A percentile compares a stretch with the other conserved stretches of the same genome.
phyloP scores from a whole-genome alignment of 2,113 vertebrate species.

The Platichthys flesus region DNA sequence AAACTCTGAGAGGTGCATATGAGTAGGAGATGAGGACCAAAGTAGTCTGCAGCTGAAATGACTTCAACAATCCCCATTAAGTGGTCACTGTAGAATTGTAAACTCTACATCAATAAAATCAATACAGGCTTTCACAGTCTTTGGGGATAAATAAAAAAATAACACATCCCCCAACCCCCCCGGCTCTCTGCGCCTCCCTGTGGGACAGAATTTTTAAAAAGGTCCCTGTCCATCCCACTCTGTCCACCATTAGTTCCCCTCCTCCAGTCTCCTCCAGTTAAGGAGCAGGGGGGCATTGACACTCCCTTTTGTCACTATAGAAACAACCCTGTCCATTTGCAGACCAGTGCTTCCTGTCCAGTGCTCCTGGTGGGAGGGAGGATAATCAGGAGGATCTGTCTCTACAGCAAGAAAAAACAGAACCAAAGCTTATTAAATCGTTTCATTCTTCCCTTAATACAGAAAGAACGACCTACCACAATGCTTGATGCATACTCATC shows the following conservation, averaged over 20 bases:
- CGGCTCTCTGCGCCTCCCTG: not conserved
- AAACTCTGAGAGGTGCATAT: no score
- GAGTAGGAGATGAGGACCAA: not conserved
- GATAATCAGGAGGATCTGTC: constrained; percentile 33
- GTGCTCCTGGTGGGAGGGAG: constrained; percentile 38
- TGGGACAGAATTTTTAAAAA: constrained; percentile 23
- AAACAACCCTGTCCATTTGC: constrained; percentile 57
- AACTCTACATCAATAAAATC: constrained; percentile 45
- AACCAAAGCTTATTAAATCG: not conserved
- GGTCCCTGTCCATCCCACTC: constrained; percentile 28
- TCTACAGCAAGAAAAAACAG: not conserved
- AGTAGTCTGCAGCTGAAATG: constrained; percentile 7
- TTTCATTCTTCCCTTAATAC: not conserved
- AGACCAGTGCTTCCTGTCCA: constrained; percentile 64
- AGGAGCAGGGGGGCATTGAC: constrained; percentile 25
- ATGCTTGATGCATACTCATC: not conserved
- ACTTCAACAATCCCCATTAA: constrained; percentile 28
- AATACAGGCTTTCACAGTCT: constrained; percentile 33
- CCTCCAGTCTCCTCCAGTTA: constrained; percentile 49
- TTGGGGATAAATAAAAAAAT: constrained; percentile 6
- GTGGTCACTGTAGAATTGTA: constrained; percentile 1
- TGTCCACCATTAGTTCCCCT: constrained; percentile 24
- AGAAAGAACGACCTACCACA: not conserved
- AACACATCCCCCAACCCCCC: not conserved
- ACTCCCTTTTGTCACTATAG: constrained; percentile 23